Conservation (phyloP, 2,888 invertebrate genomes). For the Leucozona laternaria region DNA sequence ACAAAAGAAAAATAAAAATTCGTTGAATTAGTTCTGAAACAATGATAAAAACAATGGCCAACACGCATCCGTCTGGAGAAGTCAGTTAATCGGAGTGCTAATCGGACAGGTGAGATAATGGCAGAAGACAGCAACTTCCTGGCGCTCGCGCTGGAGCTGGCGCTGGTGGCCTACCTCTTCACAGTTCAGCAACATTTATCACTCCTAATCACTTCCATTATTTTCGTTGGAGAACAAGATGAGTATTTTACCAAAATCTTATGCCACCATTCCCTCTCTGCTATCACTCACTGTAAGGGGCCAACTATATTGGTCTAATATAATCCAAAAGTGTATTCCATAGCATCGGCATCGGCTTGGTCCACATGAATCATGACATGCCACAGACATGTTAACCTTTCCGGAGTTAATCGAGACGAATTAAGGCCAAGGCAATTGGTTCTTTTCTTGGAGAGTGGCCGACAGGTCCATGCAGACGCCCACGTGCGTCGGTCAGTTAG, state of each 20-base stretch:
- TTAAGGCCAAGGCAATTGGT: constrained; percentile 73
- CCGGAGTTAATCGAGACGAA: constrained; percentile 75
- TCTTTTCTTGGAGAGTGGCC: constrained; percentile 62
- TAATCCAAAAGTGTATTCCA: constrained; percentile 21
- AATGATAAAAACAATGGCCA: constrained; percentile 59
- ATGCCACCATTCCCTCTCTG: constrained; percentile 46
- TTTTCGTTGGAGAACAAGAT: constrained; percentile 54
- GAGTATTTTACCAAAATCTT: constrained; percentile 71
- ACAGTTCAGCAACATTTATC: constrained; percentile 71
- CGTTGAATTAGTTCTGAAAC: constrained; percentile 56
- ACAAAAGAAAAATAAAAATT: constrained; percentile 54
- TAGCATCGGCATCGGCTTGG: constrained; percentile 16
- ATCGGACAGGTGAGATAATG: constrained; percentile 74
- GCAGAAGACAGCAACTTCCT: constrained; percentile 57
- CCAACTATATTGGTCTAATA: constrained; percentile 17
- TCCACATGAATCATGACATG: constrained; percentile 74
- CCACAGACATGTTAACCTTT: constrained; percentile 75
- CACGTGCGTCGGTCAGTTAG: not conserved
- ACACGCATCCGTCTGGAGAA: constrained; percentile 50
- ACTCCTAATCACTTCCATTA: constrained; percentile 75
- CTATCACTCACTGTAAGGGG: constrained; percentile 45
- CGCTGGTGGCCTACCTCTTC: constrained; percentile 54
- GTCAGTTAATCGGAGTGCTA: constrained; percentile 67
- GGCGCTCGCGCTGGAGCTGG: no score
- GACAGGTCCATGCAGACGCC: not conserved